Evolutionary conservation across 2,797 vertebrate genomes (phyloP).

Genomic region (Hoplostethus mediterraneus): DNA sequence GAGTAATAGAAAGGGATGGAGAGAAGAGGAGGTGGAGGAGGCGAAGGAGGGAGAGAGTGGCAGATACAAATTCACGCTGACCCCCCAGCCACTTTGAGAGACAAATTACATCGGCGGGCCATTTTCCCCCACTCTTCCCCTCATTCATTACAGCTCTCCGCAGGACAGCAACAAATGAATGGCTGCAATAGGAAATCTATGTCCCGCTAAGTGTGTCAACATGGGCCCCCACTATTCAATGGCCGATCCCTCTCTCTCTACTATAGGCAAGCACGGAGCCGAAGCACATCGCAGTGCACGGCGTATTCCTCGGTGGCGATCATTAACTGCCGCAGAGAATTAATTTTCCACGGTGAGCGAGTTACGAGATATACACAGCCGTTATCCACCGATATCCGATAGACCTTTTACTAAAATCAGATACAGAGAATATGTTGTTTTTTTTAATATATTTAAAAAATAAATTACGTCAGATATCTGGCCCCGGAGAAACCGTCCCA

Average conservation of each 20-base stretch:
- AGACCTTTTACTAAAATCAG: constrained; percentile 29
- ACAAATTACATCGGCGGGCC: constrained; percentile 52
- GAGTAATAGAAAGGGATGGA: constrained; percentile 1
- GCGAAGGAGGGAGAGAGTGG: constrained; percentile 15
- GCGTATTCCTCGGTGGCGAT: constrained; percentile 32
- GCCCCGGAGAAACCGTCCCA: neutral
- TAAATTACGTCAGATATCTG: constrained; percentile 6
- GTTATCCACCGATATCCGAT: constrained; percentile 3
- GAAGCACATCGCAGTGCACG: constrained; percentile 38
- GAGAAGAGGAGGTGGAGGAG: neutral
- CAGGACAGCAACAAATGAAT: constrained; percentile 59
- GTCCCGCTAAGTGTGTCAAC: constrained; percentile 61
- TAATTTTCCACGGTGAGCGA: constrained; percentile 17
- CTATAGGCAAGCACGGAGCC: constrained; percentile 12
- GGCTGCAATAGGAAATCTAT: constrained; percentile 61
- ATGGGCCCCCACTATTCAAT: constrained; percentile 31
- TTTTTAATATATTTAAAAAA: too few species aligned
- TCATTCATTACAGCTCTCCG: constrained; percentile 60
- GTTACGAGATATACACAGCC: constrained; percentile 11
- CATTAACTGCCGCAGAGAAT: constrained; percentile 17
- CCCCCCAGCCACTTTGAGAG: constrained; percentile 50
- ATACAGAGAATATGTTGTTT: neutral
- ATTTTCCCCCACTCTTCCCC: constrained; percentile 38
- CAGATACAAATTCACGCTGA: constrained; percentile 45
- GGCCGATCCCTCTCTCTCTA: constrained; percentile 20